Percentiles rank a stretch among this genome's conserved stretches.
Evolutionary conservation across 2,797 vertebrate genomes (phyloP).

Genomic region (Lindbergichthys nudifrons): DNA sequence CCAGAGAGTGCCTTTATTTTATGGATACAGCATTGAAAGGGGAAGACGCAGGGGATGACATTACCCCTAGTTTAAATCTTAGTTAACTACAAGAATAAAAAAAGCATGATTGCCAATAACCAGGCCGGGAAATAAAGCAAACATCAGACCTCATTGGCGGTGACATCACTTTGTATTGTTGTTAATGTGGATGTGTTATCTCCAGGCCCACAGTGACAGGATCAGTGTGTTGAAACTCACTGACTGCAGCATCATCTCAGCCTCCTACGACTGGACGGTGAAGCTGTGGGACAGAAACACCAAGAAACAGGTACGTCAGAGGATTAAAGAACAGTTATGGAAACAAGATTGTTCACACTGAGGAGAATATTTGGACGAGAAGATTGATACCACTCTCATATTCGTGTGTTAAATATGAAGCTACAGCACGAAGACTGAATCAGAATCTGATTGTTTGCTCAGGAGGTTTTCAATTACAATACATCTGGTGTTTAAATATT

Average conservation of each 20-base stretch:
- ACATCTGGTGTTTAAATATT: too few species aligned
- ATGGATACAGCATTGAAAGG: too few species aligned
- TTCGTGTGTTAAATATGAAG: too few species aligned
- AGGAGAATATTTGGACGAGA: too few species aligned
- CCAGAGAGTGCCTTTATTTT: too few species aligned
- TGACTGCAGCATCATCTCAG: slow-evolving; percentile 84
- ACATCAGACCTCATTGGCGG: background rate
- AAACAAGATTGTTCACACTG: background rate
- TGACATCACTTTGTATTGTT: background rate
- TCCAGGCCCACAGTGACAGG: slow-evolving; percentile 84
- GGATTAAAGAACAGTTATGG: background rate
- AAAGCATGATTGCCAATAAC: background rate
- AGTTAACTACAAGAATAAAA: background rate
- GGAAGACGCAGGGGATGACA: too few species aligned
- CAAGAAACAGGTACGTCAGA: slow-evolving; percentile 84
- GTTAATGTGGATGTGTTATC: slow-evolving; percentile 20
- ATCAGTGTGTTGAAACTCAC: slow-evolving; percentile 86
- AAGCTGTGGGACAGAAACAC: slow-evolving; percentile 89
- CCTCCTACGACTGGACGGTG: slow-evolving; percentile 86
- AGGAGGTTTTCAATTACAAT: too few species aligned
- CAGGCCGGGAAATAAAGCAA: background rate
- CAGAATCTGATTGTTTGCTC: too few species aligned
- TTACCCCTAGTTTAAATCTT: background rate
- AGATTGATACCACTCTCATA: too few species aligned
- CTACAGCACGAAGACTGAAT: too few species aligned